Evolutionary conservation across 2,888 invertebrate species (phyloP).

Genomic region (Hirudinaria manillensis): DNA sequence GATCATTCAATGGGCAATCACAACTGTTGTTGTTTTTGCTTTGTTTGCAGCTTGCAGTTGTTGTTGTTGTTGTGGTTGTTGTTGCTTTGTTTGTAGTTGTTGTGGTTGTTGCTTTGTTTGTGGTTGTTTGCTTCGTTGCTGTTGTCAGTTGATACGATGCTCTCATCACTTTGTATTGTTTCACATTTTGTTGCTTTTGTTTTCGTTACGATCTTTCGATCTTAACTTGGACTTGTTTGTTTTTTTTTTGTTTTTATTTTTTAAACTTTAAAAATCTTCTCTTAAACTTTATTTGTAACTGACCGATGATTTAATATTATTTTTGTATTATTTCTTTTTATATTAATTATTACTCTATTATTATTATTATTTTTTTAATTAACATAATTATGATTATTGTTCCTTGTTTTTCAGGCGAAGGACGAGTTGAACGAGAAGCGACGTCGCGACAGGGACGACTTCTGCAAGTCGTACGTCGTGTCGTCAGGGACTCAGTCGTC

Average conservation of each 20-base stretch:
- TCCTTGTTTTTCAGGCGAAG: constrained; percentile 43
- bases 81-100: too few species aligned
- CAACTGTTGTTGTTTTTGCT: too few species aligned
- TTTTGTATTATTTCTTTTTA: neutral
- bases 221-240: neutral
- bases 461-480: constrained; percentile 49
- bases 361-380: neutral
- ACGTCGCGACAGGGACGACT: neutral
- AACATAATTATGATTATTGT: too few species aligned
- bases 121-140: too few species aligned
- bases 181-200: neutral
- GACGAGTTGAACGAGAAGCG: constrained; percentile 50
- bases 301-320: neutral
- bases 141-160: too few species aligned
- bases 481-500: constrained; percentile 54
- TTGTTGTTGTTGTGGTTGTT: too few species aligned
- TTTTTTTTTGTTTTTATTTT: neutral
- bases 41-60: too few species aligned
- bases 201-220: neutral
- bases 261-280: neutral
- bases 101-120: too few species aligned
- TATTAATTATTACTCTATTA: neutral
- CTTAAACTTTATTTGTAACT: neutral
- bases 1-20: too few species aligned
- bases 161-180: too few species aligned